Base-by-base conservation (phyloP, 2,797 vertebrate genomes). In the Xiphophorus birchmanni region DNA sequence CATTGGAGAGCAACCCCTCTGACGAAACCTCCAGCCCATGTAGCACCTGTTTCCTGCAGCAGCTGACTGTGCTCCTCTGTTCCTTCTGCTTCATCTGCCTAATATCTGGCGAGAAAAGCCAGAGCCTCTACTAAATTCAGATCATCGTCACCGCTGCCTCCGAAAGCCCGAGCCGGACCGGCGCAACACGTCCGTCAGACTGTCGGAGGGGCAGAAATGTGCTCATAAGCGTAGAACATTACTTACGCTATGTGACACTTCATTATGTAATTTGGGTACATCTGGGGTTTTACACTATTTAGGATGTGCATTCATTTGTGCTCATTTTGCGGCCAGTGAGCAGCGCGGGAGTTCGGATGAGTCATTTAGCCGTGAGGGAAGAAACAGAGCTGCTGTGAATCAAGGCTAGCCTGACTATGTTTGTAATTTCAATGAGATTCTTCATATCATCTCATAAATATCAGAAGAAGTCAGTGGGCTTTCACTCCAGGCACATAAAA, bases 81-180 rank as follows among this genome's bases (percentile, higher is more conserved):
- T 87, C 75, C 91, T 92, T 94, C 91, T 90, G 92, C 93, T 84
- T 92, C 80, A 69, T n/a, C 82, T 88, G 81, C 80, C 88, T 92
- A 86, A 94, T 92, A 86, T 89, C 86, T 91, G 88, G 80, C 79
- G 9, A 11, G 78, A 80, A 71, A 81, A 73, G 56, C 77, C 75
- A 29, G 75, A 13, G 81, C 81, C 84, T 84, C 77, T 82, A 84
- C 88, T 90, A 78, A 86, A 87, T 81, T 73, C 83, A 84, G 60
- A 91, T 82, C 67, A 78, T 73, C 81, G 45, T 83, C 80, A 35
- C 77, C 35, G 65, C 84, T 50, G 82, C 81, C 54, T 82, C 83
- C 45, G 63, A 44, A 74, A 50, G 52, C 84, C 84, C 80, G 63
- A 4, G 76, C 54, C 23, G 6, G 56, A 81, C 77, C 78, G 75